phyloP scores from a whole-genome alignment of 2,888 invertebrate species.

The Tridacna crocea region DNA sequence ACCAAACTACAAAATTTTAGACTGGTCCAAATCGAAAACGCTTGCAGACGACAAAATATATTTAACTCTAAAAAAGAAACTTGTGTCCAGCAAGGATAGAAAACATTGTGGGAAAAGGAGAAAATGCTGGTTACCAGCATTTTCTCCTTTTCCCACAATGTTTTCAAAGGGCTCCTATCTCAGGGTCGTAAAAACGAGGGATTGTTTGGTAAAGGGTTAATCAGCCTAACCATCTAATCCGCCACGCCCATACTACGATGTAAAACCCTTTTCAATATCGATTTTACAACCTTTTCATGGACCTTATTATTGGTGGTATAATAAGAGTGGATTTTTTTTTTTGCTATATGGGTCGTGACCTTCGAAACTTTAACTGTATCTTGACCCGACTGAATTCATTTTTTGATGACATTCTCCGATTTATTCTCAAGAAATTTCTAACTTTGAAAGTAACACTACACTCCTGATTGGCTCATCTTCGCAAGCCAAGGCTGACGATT shows the following conservation, averaged over 20 bases:
- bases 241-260: background rate
- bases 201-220: background rate
- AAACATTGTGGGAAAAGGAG: constrained; percentile 5
- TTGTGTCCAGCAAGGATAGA: background rate
- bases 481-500: too few relatives aligned
- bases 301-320: background rate
- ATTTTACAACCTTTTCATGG: background rate
- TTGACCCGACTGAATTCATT: too few relatives aligned
- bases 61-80: background rate
- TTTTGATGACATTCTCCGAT: too few relatives aligned
- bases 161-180: background rate
- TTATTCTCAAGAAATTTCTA: too few relatives aligned
- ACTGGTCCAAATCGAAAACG: background rate
- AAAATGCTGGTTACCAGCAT: background rate
- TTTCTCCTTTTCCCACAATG: constrained; percentile 5
- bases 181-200: background rate
- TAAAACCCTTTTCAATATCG: background rate
- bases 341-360: background rate
- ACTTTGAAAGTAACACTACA: too few relatives aligned
- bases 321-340: background rate
- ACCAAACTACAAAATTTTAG: background rate
- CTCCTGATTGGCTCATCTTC: too few relatives aligned
- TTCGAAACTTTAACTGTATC: background rate
- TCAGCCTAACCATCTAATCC: background rate
- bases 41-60: background rate